Evolutionary conservation across 2,113 vertebrate species (phyloP).

Genomic region (Pelmatolapia mariae): DNA sequence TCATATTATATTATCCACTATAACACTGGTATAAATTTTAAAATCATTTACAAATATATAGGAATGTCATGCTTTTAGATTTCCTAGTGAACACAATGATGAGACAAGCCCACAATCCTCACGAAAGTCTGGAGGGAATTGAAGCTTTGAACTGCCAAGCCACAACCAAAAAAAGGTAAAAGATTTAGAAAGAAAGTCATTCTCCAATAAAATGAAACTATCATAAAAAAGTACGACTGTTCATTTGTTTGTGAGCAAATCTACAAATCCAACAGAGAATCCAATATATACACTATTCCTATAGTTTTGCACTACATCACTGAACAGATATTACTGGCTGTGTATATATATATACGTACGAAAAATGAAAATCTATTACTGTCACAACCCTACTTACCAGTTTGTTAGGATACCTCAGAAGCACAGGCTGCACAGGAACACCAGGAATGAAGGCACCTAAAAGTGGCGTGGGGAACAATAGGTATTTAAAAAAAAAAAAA

Average conservation of each 20-base stretch:
- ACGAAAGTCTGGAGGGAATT: background rate
- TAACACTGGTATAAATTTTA: fast-evolving
- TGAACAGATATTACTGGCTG: background rate
- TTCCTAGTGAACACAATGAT: background rate
- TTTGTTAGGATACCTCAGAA: conserved; percentile 90
- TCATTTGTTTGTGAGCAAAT: background rate
- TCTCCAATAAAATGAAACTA: background rate
- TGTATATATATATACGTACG: background rate
- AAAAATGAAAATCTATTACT: background rate
- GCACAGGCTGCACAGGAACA: conserved; percentile 88
- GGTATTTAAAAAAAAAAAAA: background rate
- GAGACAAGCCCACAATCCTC: background rate
- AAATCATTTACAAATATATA: background rate
- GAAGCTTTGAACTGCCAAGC: background rate
- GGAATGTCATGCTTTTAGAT: background rate
- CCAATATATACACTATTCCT: background rate
- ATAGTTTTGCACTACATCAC: background rate
- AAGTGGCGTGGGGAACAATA: background rate
- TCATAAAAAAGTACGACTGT: background rate
- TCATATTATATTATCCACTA: background rate
- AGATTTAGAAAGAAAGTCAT: background rate
- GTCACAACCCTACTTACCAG: conserved; percentile 73
- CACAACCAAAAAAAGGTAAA: background rate
- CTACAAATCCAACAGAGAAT: background rate
- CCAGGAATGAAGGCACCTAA: conserved; percentile 90